Evolutionary conservation across 2,888 invertebrate genomes (phyloP).

Genomic region (Lacanobia wlatinum): DNA sequence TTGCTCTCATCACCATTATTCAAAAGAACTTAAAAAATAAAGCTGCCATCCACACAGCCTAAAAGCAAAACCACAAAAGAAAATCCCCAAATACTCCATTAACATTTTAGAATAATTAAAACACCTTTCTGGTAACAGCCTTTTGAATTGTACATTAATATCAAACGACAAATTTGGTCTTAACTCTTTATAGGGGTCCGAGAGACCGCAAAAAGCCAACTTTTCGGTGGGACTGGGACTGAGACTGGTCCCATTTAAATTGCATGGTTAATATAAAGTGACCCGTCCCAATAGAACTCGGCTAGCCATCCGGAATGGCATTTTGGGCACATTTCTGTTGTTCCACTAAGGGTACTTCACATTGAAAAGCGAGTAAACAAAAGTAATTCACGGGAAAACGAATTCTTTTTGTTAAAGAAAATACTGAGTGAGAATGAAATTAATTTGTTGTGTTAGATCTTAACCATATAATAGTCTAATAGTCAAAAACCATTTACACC

Average conservation of each 20-base stretch:
- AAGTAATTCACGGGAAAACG: conserved; percentile 5
- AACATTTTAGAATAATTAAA: conserved; percentile 59
- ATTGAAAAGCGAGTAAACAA: conserved; percentile 30
- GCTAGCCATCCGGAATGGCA: conserved; percentile 72
- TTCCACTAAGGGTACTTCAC: conserved; percentile 63
- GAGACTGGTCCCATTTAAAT: conserved; percentile 70
- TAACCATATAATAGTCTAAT: too few species aligned
- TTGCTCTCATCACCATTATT: neutral
- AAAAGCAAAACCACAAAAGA: conserved; percentile 27
- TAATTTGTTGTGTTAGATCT: too few species aligned
- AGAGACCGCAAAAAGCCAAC: conserved; percentile 73
- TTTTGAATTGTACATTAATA: conserved; percentile 58
- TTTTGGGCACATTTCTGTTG: conserved; percentile 75
- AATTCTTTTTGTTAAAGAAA: conserved; percentile 6
- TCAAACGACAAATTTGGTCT: conserved; percentile 56
- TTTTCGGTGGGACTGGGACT: conserved; percentile 62
- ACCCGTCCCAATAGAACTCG: conserved; percentile 67
- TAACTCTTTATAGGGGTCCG: conserved; percentile 58
- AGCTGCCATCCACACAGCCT: too few species aligned
- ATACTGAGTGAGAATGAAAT: too few species aligned
- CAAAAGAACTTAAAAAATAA: neutral
- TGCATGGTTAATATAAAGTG: conserved; percentile 74
- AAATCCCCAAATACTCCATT: conserved; percentile 38
- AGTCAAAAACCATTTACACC: too few species aligned
- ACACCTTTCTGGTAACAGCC: conserved; percentile 51